phyloP scores from a whole-genome alignment of 2,888 invertebrate genomes.

The Rhogogaster chlorosoma region DNA sequence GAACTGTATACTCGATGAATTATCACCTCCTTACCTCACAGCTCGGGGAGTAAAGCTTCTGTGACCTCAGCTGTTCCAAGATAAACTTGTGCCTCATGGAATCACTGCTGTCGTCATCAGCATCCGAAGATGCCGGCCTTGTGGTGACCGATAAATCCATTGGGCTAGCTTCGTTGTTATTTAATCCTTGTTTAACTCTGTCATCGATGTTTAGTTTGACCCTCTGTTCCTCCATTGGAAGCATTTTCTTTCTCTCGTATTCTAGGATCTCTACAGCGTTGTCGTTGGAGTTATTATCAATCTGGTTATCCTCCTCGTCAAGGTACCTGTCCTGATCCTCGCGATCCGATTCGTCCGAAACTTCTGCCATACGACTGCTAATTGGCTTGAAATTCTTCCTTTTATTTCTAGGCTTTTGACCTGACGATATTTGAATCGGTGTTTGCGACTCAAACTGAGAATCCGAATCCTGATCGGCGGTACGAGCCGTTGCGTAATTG shows the following conservation, averaged over 20 bases:
- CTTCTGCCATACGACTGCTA: slow-evolving; percentile 77
- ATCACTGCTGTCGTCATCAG: slow-evolving; percentile 73
- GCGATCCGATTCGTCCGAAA: slow-evolving; percentile 73
- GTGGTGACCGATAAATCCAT: slow-evolving; percentile 75
- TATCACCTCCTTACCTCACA: slow-evolving; percentile 67
- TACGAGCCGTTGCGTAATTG: slow-evolving; percentile 76
- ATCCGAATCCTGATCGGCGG: slow-evolving; percentile 75
- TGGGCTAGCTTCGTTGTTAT: slow-evolving; percentile 73
- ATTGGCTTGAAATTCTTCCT: slow-evolving; percentile 79
- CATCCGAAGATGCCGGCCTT: slow-evolving; percentile 73
- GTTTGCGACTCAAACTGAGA: slow-evolving; percentile 73
- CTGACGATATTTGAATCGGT: slow-evolving; percentile 69
- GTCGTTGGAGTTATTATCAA: slow-evolving; percentile 56
- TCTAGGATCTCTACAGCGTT: slow-evolving; percentile 62
- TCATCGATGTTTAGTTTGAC: slow-evolving; percentile 10
- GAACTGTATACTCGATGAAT: slow-evolving; percentile 22
- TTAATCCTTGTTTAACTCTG: slow-evolving; percentile 67
- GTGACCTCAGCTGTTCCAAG: slow-evolving; percentile 73
- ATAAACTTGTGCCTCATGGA: slow-evolving; percentile 75
- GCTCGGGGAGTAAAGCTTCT: slow-evolving; percentile 73
- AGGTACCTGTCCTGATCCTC: slow-evolving; percentile 71
- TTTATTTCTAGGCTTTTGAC: slow-evolving; percentile 78
- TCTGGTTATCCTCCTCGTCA: slow-evolving; percentile 59
- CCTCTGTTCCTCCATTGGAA: slow-evolving; percentile 40
- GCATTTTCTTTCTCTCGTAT: slow-evolving; percentile 51